Base-by-base conservation (phyloP, 1,140 invertebrate genomes). In the Adelges cooleyi region DNA sequence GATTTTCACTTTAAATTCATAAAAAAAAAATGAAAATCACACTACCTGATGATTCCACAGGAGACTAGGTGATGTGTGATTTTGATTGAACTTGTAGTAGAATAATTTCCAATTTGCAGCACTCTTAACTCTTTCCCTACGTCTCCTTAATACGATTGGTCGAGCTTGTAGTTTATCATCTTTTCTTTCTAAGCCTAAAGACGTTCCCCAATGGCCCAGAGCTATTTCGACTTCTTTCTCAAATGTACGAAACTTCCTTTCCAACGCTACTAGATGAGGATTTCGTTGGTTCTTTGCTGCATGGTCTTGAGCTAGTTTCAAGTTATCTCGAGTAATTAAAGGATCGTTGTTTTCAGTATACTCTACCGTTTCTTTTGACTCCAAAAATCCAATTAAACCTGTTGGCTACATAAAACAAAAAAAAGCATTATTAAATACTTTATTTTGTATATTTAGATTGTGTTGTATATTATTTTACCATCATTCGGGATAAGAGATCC, bases 21-120 rank as follows among this genome's bases (percentile, higher is more conserved):
- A n/a, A n/a, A n/a, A 69, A 59, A 25, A 44, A 51, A 66, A 46
- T n/a, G 36, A 65, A 67, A 49, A 59, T 66, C 25, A 65, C 50
- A 52, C 66, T 73, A 89, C 89, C 75, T 94, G 95, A 72, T 95
- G 93, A 79, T 99, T 99, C 96, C 96, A 99, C 71, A 99, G 96
- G 8, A 99, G 80, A 79, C 99, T 96, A 5, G 96, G 91, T 74
- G 95, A 80, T 27, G 90, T 84, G 76, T 99, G 95, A 79, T 99
- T 94, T 74, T 86, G 83, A 73, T 84, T 85, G 77, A 99, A 99
- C 74, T 94, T 89, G 73, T 94, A 94, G 75, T 95, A 98, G 78
- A 99, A 96, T 53, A 95, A 78, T 25, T 82, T 80, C 87, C 92
- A 93, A 79, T 99, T 99, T 9, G 87, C 86, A 71, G 89, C 87